Evolutionary conservation across 2,113 vertebrate species (phyloP), one percentile per base, ranked within the genome.

Genomic region (Rostratula benghalensis): DNA sequence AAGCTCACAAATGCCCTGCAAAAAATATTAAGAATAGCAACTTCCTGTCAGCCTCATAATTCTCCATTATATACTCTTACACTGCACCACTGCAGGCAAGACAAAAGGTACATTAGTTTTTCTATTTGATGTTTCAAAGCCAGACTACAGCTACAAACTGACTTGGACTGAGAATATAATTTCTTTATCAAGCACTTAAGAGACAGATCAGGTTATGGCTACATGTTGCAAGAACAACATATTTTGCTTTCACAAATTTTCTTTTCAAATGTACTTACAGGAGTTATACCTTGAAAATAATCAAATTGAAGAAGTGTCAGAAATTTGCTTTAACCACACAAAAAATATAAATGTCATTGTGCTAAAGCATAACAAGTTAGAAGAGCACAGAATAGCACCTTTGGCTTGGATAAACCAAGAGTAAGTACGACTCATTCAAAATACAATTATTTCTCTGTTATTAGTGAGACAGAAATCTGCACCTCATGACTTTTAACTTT

Each of bases 261-360:
- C 71, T 97, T 93, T 81, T 65, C 41, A 90, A 86, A 94, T 92
- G 41, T 90, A 51, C 82, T 97, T 98, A 64, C 50, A 99, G 99
- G 99, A 99, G 96, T 92, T 99, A 51, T 98, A 99, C 80, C 97
- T 99, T 68, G 99, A 99, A 98, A 98, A 99, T 94, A 99, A 99
- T 86, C 96, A 98, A 85, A 99, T 99, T 74, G 99, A 99, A 97
- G 99, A 99, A 97, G 99, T 99, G 92, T 98, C 98, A 80, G 99
- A 99, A 92, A 96, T 97, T 19, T 98, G 98, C 95, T 99, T 99
- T 88, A 99, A 99, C 90, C 97, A 98, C 27, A 99, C 98, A 64
- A 97, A 87, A 80, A 99, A 97, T 92, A 98, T 99, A 78, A 99
- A 98, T 23, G 93, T 99, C 35, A 96, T 99, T 85, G 98, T 98